phyloP scores from a whole-genome alignment of 2,113 vertebrate genomes.

The Nettapus auritus region DNA sequence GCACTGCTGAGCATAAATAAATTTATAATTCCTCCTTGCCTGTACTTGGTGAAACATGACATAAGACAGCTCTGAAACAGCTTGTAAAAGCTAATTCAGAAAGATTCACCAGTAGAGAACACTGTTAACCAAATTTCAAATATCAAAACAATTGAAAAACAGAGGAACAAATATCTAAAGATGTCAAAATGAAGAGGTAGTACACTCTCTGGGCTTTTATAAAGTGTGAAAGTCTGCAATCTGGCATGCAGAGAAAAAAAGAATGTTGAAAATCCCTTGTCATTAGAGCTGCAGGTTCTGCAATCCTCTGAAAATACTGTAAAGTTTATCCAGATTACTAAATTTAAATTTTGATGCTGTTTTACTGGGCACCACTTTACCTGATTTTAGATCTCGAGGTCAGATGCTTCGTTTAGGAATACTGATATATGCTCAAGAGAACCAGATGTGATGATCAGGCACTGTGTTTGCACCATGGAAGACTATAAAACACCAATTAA shows the following conservation, averaged over 20 bases:
- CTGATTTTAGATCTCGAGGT: background rate
- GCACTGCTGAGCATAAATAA: constrained; percentile 64
- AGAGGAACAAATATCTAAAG: constrained; percentile 35
- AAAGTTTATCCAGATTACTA: background rate
- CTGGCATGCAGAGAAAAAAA: background rate
- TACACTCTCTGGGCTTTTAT: background rate
- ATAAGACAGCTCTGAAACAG: constrained; percentile 34
- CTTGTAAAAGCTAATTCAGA: constrained; percentile 21
- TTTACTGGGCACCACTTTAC: background rate
- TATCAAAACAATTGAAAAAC: background rate
- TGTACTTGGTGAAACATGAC: constrained; percentile 26
- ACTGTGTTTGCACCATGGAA: background rate
- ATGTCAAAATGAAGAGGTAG: background rate
- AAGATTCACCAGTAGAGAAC: background rate
- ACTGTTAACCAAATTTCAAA: background rate
- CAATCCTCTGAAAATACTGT: background rate
- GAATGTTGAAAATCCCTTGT: background rate
- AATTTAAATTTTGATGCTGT: background rate
- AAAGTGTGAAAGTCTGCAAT: background rate
- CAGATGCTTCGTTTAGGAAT: background rate
- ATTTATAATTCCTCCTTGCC: constrained; percentile 51
- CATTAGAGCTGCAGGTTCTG: background rate
- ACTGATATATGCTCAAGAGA: background rate
- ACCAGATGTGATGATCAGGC: background rate
- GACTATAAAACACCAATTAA: background rate